Conservation (phyloP, 2,797 vertebrate species). For the Falco naumanni region DNA sequence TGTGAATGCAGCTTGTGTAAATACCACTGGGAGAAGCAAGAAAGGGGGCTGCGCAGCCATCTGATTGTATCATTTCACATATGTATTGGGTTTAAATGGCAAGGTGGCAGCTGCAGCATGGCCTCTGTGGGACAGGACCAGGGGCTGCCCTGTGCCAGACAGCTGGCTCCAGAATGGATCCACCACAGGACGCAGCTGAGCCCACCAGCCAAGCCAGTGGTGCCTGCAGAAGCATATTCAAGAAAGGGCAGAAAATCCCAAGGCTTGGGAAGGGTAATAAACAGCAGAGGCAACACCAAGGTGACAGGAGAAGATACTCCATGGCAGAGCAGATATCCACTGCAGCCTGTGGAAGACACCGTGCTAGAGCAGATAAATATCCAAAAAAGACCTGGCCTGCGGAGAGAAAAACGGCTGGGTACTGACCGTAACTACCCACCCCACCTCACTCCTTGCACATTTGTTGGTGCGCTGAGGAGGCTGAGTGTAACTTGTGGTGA, state of each 20-base stretch:
- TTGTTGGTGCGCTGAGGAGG: neutral
- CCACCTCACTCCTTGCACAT: rapidly evolving
- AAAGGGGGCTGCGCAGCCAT: neutral
- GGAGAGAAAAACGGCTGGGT: neutral
- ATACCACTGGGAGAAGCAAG: neutral
- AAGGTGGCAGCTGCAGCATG: neutral
- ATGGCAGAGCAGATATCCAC: neutral
- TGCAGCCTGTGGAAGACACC: neutral
- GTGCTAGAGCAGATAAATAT: neutral
- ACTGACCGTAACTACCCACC: rapidly evolving
- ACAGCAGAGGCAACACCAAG: neutral
- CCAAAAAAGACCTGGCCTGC: neutral
- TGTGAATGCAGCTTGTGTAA: neutral
- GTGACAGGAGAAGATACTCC: neutral
- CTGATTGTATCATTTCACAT: neutral
- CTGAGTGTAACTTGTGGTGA: neutral
- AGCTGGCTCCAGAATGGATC: neutral
- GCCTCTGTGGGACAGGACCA: neutral
- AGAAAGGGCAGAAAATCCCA: neutral
- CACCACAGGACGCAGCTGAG: neutral
- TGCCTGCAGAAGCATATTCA: neutral
- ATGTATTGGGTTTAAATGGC: neutral
- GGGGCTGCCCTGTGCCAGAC: neutral
- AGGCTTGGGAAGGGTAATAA: neutral
- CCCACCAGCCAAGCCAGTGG: neutral